phyloP scores from a whole-genome alignment of 2,888 invertebrate species.

The Eupithecia tripunctaria region DNA sequence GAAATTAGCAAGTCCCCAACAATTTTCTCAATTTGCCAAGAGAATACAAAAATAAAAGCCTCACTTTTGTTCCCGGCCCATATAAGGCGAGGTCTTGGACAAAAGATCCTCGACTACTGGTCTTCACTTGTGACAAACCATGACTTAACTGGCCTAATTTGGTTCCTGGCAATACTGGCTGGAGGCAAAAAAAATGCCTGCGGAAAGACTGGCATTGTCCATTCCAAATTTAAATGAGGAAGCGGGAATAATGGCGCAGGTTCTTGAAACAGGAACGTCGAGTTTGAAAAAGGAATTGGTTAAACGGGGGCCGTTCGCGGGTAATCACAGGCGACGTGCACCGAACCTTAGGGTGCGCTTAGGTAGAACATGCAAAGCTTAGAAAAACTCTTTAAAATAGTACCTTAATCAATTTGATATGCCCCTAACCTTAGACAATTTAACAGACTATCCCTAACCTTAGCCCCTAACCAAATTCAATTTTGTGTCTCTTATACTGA shows the following conservation, averaged over 20 bases:
- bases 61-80: conserved; percentile 67
- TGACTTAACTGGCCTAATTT: conserved; percentile 73
- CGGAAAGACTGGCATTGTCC: conserved; percentile 74
- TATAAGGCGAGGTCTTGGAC: conserved; percentile 58
- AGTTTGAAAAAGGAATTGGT: conserved; percentile 80
- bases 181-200: conserved; percentile 50
- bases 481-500: not conserved
- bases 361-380: conserved; percentile 30
- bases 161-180: conserved; percentile 46
- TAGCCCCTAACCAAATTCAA: not conserved
- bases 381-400: not conserved
- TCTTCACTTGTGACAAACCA: conserved; percentile 72
- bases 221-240: conserved; percentile 81
- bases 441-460: no score
- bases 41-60: conserved; percentile 58
- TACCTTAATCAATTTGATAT: not conserved
- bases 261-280: conserved; percentile 80
- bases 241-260: conserved; percentile 79
- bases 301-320: conserved; percentile 81
- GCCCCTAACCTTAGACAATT: not conserved
- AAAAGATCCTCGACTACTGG: conserved; percentile 74
- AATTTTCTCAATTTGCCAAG: conserved; percentile 75
- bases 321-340: conserved; percentile 80
- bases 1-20: conserved; percentile 59
- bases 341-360: conserved; percentile 56